Conservation (phyloP, 2,797 vertebrate genomes). For the Tiaroga cobitis region DNA sequence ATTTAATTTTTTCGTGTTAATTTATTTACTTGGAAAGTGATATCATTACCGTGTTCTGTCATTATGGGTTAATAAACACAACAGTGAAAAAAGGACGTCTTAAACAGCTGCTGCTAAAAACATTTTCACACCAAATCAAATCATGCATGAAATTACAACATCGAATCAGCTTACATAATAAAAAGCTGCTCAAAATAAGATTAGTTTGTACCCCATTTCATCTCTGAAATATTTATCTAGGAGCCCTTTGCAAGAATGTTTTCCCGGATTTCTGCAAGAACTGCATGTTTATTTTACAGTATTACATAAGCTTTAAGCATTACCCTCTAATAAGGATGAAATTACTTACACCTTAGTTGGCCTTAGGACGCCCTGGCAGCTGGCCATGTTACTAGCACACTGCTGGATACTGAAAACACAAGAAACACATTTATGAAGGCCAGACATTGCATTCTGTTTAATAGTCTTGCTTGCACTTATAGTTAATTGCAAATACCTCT, state of each 20-base stretch:
- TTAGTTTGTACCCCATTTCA: constrained; percentile 24
- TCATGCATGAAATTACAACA: background rate
- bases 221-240: constrained; percentile 46
- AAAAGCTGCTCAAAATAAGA: constrained; percentile 26
- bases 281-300: constrained; percentile 27
- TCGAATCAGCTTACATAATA: background rate
- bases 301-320: constrained; percentile 27
- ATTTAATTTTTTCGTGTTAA: background rate
- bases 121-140: background rate
- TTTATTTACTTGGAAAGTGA: background rate
- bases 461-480: background rate
- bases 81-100: background rate
- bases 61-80: background rate
- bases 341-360: constrained; percentile 50
- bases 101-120: constrained; percentile 9
- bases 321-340: constrained; percentile 43
- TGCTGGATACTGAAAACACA: constrained; percentile 2
- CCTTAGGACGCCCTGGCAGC: constrained; percentile 19
- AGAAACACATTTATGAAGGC: constrained; percentile 9
- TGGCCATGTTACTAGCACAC: constrained; percentile 2
- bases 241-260: constrained; percentile 26
- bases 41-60: background rate
- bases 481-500: background rate
- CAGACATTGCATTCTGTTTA: background rate
- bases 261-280: constrained; percentile 1